Conservation (phyloP, 2,113 vertebrate species). For the Apaloderma vittatum region DNA sequence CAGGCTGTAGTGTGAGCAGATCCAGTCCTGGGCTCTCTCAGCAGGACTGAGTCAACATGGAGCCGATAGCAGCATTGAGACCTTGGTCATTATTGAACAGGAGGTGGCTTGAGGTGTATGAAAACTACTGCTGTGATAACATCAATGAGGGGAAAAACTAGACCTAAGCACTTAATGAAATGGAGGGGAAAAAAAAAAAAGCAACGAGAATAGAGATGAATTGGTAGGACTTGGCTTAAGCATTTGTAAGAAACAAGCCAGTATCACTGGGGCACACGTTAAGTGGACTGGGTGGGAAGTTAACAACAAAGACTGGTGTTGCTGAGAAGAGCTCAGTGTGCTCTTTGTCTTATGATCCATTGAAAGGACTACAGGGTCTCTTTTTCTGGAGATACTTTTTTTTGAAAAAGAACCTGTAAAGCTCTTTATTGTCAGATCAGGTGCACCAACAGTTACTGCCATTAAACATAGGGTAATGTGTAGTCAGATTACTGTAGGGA, state of each 20-base stretch:
- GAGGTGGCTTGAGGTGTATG: not conserved
- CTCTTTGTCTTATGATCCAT: not conserved
- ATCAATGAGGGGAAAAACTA: not conserved
- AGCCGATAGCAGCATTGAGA: not conserved
- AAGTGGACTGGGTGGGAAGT: conserved; percentile 29
- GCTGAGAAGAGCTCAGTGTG: not conserved
- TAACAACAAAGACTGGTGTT: not conserved
- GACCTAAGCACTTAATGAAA: conserved; percentile 16
- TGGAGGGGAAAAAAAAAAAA: not conserved
- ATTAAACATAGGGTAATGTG: not conserved
- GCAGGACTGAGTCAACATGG: not conserved
- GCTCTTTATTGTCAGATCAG: not conserved
- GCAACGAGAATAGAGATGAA: not conserved
- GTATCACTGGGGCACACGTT: conserved; percentile 1
- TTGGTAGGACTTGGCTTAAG: not conserved
- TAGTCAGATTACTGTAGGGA: not conserved
- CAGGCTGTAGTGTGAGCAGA: not conserved
- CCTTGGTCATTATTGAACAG: not conserved
- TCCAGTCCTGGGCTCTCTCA: not conserved
- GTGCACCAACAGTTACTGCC: not conserved
- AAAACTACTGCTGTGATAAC: not conserved
- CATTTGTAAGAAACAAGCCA: not conserved
- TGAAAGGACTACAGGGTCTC: not conserved
- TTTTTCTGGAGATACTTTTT: not conserved
- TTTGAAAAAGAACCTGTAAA: not conserved